Evolutionary conservation across 2,113 vertebrate species (phyloP).

Genomic region (Leucopsar rothschildi): DNA sequence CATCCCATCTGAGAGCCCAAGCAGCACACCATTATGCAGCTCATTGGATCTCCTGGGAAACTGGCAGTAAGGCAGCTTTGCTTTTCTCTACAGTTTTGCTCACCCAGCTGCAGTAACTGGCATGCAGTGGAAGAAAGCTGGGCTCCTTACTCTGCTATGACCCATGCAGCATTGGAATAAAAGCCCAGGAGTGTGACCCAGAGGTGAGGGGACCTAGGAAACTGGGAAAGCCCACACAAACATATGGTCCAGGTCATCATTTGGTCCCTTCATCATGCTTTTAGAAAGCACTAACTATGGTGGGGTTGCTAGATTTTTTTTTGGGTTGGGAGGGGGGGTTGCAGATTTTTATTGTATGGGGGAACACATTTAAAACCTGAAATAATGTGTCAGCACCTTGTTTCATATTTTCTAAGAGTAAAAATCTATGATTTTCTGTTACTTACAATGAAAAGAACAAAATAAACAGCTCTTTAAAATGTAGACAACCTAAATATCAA

Average conservation of each 20-base stretch:
- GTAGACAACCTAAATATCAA: neutral
- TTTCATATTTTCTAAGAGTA: neutral
- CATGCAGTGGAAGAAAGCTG: neutral
- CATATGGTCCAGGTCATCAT: neutral
- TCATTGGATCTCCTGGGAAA: neutral
- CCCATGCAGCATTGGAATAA: neutral
- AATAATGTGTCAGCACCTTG: neutral
- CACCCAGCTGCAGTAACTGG: neutral
- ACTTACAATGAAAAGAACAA: neutral
- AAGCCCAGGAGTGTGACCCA: fast-evolving
- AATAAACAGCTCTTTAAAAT: neutral
- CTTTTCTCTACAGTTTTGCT: neutral
- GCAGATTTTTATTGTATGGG: neutral
- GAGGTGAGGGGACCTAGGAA: neutral
- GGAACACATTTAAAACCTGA: neutral
- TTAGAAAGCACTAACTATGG: neutral
- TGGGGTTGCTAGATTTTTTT: neutral
- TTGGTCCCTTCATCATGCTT: neutral
- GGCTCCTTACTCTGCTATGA: neutral
- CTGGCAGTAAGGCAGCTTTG: neutral
- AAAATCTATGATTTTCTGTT: neutral
- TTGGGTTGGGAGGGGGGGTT: fast-evolving
- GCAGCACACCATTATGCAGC: neutral
- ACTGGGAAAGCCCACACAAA: neutral
- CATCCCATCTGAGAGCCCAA: neutral